phyloP scores from a whole-genome alignment of 2,888 invertebrate genomes.

The Cheiracanthium punctorium region DNA sequence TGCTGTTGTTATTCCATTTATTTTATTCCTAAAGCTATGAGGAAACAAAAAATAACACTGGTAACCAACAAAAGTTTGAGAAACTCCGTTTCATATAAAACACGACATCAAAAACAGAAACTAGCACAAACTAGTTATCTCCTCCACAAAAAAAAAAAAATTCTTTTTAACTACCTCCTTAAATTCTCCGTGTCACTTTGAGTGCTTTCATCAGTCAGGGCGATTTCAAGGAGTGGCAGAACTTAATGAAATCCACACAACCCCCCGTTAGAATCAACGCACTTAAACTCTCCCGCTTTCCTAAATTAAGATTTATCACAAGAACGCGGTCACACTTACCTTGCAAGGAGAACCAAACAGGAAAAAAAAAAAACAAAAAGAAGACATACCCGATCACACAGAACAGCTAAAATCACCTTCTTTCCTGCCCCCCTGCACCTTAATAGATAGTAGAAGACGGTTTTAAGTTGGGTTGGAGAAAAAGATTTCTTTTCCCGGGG shows the following conservation, averaged over 20 bases:
- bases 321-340: neutral
- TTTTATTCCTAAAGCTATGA: too few relatives aligned
- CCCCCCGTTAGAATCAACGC: constrained; percentile 1
- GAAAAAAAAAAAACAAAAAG: neutral
- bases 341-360: neutral
- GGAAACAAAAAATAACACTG: too few relatives aligned
- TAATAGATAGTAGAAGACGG: neutral
- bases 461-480: neutral
- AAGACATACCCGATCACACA: neutral
- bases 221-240: constrained; percentile 1
- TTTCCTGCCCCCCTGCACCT: neutral
- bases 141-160: too few relatives aligned
- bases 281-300: constrained; percentile 44
- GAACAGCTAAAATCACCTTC: neutral
- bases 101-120: too few relatives aligned
- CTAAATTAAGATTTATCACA: constrained; percentile 67
- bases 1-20: too few relatives aligned
- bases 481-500: neutral
- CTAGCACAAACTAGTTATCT: neutral
- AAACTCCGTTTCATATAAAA: too few relatives aligned
- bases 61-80: too few relatives aligned
- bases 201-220: constrained; percentile 6
- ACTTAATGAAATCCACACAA: constrained; percentile 14
- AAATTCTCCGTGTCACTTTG: neutral
- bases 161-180: neutral